Base-by-base conservation (phyloP, 1,140 invertebrate genomes). In the Trichonephila inaurata region DNA sequence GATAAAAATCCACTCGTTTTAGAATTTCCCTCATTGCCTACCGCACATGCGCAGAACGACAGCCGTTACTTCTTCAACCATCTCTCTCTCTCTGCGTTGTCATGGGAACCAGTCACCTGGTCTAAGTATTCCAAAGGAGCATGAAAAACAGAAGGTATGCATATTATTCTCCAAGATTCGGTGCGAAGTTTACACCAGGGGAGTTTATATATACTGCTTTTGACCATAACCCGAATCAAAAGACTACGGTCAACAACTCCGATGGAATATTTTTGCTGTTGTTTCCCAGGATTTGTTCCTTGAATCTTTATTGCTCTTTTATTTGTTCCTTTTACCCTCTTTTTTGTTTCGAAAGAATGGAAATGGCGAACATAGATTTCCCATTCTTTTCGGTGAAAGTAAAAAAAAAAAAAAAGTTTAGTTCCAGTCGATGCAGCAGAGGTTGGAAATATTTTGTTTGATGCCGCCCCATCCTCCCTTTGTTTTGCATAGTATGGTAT, bases 211-310 rank as follows among this genome's bases (percentile, higher is more conserved):
- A 64, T 64, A 24, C 85, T 16, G 28, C 62, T 60, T 62, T 33
- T 87, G 85, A 87, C 85, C 85, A 62, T 61, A 62, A 64, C 85
- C 85, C 85, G 51, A 87, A 87, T 87, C 85, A 87, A n/a, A 51
- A 33, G 58, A 61, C 28, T 62, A 33, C 85, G 85, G 85, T 87
- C 85, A 87, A 87, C 85, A 28, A 28, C 60, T 60, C 51, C 28
- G 83, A 86, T 24, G 18, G 83, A 51, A 82, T 21, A 82, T 44
- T 51, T 44, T 82, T 82, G 51, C 82, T 83, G 40, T 16, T 19
- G 69, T 77, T 77, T 77, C 14, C 16, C 12, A 51, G 69, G 69
- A 40, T 77, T 77, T 77, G 28, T 77, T 77, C 28, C 16, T 77
- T 8, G 66, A 69, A 24, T 69, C 28, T 77, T 62, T 33, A 28